Evolutionary conservation across 1,140 invertebrate species (phyloP), one percentile per base, ranked within the genome.

Genomic region (Tetragnatha versicolor): DNA sequence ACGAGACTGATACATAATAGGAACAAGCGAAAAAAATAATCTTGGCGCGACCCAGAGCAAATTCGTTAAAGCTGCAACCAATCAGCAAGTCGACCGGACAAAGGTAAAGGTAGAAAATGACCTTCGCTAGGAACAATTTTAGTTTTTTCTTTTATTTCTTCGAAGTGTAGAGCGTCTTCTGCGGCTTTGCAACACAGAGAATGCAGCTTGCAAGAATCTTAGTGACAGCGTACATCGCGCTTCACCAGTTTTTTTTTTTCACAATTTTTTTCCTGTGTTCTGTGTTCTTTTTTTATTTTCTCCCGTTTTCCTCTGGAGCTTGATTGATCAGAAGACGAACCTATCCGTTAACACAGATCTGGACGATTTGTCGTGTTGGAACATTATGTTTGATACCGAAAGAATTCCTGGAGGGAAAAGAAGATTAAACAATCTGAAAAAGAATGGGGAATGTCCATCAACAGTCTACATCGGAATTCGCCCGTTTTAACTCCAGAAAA

Each of bases 91-190:
- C n/a, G 17, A 33, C 47, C 31, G 29, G 29, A 25, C 10, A 47
- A 20, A 70, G 49, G 66, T 70, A 70, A 55, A 70, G 66, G 66
- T 70, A 53, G 66, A 37, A 55, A 70, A 70, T 70, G 66, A 70
- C 66, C 66, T 70, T 70, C 66, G 31, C 33, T 49, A 68, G 17
- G 33, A 31, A 29, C 29, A 12, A 49, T 51, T 68, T 68, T 68
- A n/a, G n/a, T n/a, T 68, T 33, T 14, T 65, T 49, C 2, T 33
- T 37, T 35, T 2, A 7, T 31, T 70, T 51, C 55, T 35, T 10
- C 27, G 14, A 49, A n/a, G 22, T 68, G 20, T 55, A 53, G 27
- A 55, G 55, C 49, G 53, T 70, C 47, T 49, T 68, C 12, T 27
- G 31, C 27, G 66, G 47, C 47, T 70, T 53, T 37, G 20, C 35